A percentile compares a stretch with the other conserved stretches of the same genome.
Conservation (phyloP, 2,113 vertebrate species). For the Cyprinodon variegatus region DNA sequence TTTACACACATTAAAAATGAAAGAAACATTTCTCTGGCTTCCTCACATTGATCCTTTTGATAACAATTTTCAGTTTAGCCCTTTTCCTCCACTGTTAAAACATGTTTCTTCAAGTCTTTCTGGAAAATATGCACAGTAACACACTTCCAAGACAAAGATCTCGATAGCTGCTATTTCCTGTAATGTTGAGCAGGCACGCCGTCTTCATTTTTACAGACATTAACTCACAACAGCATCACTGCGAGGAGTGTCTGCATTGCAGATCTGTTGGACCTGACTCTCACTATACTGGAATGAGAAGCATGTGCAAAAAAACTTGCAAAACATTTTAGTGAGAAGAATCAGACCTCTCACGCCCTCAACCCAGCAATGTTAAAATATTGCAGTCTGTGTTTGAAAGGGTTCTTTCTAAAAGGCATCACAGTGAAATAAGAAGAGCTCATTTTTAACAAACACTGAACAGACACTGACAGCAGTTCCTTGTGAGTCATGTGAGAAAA, state of each 20-base stretch:
- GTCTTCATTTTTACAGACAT: conserved; percentile 24
- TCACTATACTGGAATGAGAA: conserved; percentile 53
- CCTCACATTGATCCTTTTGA: no score
- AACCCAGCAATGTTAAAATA: neutral
- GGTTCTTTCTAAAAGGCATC: neutral
- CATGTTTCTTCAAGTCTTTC: neutral
- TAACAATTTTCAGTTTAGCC: neutral
- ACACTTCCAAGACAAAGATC: neutral
- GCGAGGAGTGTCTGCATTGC: conserved; percentile 42
- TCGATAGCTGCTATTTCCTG: conserved; percentile 12
- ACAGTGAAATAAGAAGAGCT: conserved; percentile 24
- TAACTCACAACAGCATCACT: conserved; percentile 27
- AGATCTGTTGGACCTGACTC: conserved; percentile 53
- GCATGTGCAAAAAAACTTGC: conserved; percentile 56
- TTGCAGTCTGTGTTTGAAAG: conserved; percentile 1
- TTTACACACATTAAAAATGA: no score
- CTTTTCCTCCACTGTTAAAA: neutral
- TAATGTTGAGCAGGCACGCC: conserved; percentile 11
- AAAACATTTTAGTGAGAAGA: conserved; percentile 58
- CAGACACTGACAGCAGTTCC: conserved; percentile 11
- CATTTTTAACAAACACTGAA: conserved; percentile 8
- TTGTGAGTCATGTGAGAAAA: conserved; percentile 40
- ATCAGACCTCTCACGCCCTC: conserved; percentile 37
- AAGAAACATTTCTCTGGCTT: no score
- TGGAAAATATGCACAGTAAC: neutral